phyloP scores from a whole-genome alignment of 1,140 invertebrate genomes.

The Lucilia cuprina region DNA sequence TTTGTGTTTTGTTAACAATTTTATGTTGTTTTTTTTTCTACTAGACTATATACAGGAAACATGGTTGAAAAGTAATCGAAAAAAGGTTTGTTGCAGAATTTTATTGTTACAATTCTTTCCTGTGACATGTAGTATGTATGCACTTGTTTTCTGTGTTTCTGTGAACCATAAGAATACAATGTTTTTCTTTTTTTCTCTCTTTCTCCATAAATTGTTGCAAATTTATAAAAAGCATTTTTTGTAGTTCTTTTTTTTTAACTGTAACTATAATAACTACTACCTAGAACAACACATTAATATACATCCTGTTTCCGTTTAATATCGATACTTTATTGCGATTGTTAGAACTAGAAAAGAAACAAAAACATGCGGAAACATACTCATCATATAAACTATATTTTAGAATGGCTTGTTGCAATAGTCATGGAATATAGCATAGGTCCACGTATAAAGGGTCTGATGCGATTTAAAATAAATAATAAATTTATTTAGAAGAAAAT shows the following conservation, averaged over 20 bases:
- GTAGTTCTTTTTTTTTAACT: not conserved
- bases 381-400: not conserved
- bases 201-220: not conserved
- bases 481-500: too few species aligned
- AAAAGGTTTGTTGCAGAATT: not conserved
- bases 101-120: not conserved
- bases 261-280: not conserved
- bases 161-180: not conserved
- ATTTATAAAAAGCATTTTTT: not conserved
- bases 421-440: not conserved
- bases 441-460: too few species aligned
- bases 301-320: slow-evolving; percentile 9
- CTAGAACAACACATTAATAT: not conserved
- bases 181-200: not conserved
- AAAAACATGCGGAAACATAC: not conserved
- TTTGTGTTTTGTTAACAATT: not conserved
- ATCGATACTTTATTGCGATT: not conserved
- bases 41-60: too few species aligned
- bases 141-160: not conserved
- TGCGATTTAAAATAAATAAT: too few species aligned
- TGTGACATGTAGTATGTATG: not conserved
- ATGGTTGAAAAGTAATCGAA: not conserved
- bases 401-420: not conserved
- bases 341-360: not conserved
- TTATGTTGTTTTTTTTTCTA: not conserved